Percentiles rank a stretch among this genome's conserved stretches.
Conservation (phyloP, 2,113 vertebrate species). For the Podarcis muralis region DNA sequence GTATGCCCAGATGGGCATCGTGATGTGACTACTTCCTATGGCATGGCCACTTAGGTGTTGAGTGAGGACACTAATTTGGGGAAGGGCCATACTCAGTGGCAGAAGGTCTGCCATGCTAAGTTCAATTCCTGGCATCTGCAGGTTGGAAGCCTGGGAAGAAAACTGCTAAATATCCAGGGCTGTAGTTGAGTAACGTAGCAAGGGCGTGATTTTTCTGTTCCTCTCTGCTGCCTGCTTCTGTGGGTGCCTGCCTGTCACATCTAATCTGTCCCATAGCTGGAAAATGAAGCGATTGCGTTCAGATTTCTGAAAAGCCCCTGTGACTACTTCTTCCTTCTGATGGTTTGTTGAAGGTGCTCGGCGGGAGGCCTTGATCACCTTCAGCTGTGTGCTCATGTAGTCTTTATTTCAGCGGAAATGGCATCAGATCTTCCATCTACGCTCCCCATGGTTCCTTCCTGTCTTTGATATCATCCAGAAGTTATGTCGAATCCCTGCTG, state of each 20-base stretch:
- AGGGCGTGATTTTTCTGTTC: no score
- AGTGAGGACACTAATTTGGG: no score
- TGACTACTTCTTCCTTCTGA: not conserved
- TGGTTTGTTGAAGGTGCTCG: not conserved
- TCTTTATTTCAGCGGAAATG: not conserved
- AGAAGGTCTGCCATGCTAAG: not conserved
- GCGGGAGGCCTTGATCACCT: not conserved
- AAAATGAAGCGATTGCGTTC: not conserved
- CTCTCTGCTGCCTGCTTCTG: no score
- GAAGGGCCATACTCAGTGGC: not conserved
- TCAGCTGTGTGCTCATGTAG: not conserved
- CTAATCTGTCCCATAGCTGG: not conserved
- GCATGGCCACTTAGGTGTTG: no score
- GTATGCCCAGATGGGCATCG: not conserved
- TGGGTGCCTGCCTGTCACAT: not conserved
- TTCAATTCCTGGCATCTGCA: not conserved
- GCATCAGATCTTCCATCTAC: not conserved
- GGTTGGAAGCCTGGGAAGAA: not conserved
- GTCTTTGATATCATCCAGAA: not conserved
- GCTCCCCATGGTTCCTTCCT: not conserved
- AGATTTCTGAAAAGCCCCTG: not conserved
- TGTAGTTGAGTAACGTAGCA: not conserved
- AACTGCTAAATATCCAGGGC: not conserved
- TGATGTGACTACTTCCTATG: not conserved
- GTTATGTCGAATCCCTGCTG: not conserved